A percentile compares a stretch with the other conserved stretches of the same genome.
Evolutionary conservation across 2,113 vertebrate species (phyloP).

Genomic region (Oreochromis spilurus): DNA sequence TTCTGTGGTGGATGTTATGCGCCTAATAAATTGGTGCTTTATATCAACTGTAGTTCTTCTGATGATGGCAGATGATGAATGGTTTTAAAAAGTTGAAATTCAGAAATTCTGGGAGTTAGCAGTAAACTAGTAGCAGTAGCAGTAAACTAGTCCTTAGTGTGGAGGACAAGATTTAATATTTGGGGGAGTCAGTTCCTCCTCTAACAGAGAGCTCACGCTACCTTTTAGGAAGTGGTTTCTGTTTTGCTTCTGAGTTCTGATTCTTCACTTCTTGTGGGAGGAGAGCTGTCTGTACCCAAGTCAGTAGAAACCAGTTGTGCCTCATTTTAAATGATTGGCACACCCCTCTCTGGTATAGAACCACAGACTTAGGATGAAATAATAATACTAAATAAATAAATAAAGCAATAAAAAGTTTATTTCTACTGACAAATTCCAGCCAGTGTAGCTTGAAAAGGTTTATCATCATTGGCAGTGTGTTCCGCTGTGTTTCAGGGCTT

Average conservation of each 20-base stretch:
- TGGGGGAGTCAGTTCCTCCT: background rate
- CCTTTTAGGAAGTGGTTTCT: background rate
- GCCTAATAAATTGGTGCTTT: background rate
- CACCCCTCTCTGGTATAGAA: background rate
- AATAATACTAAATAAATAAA: background rate
- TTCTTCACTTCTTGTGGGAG: background rate
- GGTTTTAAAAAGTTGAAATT: background rate
- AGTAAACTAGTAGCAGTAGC: too few relatives aligned
- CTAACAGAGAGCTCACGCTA: background rate
- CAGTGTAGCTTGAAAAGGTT: background rate
- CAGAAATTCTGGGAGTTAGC: background rate
- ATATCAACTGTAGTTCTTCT: background rate
- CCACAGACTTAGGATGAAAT: background rate
- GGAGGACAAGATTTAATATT: background rate
- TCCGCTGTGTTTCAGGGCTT: slow-evolving; percentile 34
- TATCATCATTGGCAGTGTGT: background rate
- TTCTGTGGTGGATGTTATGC: background rate
- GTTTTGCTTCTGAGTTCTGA: background rate
- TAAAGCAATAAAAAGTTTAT: background rate
- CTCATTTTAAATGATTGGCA: background rate
- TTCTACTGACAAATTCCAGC: background rate
- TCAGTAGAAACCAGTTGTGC: background rate
- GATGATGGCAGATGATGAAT: background rate
- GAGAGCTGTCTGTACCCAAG: background rate
- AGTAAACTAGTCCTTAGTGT: background rate